phyloP scores from a whole-genome alignment of 2,113 vertebrate species.

The Lasiurus cinereus region DNA sequence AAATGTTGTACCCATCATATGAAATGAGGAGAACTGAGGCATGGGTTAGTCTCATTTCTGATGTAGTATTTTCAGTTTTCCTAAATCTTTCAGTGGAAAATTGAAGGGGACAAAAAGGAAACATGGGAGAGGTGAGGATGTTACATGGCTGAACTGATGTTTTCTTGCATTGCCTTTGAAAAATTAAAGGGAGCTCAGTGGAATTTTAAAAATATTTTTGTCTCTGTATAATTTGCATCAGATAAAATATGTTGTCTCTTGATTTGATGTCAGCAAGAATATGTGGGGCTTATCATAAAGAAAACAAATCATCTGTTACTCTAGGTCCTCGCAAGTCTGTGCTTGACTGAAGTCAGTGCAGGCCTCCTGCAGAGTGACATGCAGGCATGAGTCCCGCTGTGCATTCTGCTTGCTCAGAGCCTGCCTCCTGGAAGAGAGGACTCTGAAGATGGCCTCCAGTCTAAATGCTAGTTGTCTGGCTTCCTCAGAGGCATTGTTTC shows the following conservation, averaged over 20 bases:
- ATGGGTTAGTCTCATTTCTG: background rate
- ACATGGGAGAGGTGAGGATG: background rate
- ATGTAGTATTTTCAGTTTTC: background rate
- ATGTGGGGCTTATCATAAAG: background rate
- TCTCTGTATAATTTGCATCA: conserved; percentile 41
- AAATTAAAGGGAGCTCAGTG: background rate
- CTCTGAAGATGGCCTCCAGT: fast-evolving
- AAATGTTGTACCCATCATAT: background rate
- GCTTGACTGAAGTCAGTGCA: background rate
- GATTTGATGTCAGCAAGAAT: conserved; percentile 62
- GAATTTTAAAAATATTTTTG: conserved; percentile 67
- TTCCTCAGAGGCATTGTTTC: background rate
- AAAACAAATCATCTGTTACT: conserved; percentile 31
- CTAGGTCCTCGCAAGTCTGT: conserved; percentile 33
- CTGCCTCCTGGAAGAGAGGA: background rate
- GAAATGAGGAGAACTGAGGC: background rate
- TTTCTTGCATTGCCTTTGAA: background rate
- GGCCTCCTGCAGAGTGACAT: background rate
- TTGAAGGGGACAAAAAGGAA: background rate
- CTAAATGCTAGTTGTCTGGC: background rate
- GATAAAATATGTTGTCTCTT: conserved; percentile 56
- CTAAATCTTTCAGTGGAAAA: background rate
- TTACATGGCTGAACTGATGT: background rate
- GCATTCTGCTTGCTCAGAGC: fast-evolving
- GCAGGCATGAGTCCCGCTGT: fast-evolving